Conservation (phyloP, 2,113 vertebrate species). For the Sylvia atricapilla region DNA sequence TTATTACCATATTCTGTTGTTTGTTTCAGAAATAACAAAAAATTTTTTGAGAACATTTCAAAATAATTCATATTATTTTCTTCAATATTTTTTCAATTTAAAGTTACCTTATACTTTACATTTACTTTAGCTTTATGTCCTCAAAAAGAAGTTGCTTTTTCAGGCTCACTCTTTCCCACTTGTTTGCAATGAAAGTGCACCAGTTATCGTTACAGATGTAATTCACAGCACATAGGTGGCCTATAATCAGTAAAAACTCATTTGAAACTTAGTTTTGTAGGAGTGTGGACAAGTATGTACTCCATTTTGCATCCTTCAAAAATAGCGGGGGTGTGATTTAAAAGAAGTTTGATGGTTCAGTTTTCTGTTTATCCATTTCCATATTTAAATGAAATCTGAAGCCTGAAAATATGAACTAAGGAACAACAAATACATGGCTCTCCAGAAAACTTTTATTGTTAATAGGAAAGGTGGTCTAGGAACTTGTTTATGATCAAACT, state of each 20-base stretch:
- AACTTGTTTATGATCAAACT: neutral
- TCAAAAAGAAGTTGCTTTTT: neutral
- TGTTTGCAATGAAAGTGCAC: neutral
- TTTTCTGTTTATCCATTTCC: neutral
- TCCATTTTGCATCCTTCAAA: neutral
- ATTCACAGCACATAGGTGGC: neutral
- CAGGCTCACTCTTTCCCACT: neutral
- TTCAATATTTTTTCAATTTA: neutral
- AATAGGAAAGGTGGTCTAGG: neutral
- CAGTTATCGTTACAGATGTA: neutral
- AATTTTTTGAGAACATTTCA: neutral
- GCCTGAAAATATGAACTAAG: neutral
- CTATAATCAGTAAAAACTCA: neutral
- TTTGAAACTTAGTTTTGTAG: neutral
- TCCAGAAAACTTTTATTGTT: neutral
- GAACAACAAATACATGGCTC: neutral
- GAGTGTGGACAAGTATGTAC: neutral
- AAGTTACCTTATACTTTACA: neutral
- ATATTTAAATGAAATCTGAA: neutral
- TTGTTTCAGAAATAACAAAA: neutral
- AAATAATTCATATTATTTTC: neutral
- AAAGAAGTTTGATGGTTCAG: neutral
- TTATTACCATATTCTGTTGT: neutral
- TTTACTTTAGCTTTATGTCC: neutral
- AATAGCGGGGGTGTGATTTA: neutral